Evolutionary conservation across 2,797 vertebrate species (phyloP).

Genomic region (Cyprinella venusta): DNA sequence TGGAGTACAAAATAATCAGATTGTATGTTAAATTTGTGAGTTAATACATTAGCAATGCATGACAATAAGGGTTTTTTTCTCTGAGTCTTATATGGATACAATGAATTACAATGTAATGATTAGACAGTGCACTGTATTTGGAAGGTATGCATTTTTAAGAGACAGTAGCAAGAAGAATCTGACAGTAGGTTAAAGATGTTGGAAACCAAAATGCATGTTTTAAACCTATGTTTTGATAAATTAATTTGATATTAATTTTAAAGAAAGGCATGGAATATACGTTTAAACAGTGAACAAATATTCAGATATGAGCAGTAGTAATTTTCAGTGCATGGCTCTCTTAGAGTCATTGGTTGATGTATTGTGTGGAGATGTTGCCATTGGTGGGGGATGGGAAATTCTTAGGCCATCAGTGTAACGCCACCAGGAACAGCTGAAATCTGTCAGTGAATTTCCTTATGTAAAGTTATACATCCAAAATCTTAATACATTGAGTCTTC

Average conservation of each 20-base stretch:
- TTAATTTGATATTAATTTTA: neutral
- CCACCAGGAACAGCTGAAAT: constrained; percentile 34
- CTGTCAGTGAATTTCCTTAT: constrained; percentile 28
- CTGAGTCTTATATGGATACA: neutral
- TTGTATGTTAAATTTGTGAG: neutral
- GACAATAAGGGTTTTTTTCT: neutral
- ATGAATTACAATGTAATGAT: neutral
- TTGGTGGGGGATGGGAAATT: constrained; percentile 48
- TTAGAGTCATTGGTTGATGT: constrained; percentile 35
- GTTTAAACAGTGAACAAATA: neutral
- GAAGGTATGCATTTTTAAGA: neutral
- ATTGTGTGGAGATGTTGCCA: constrained; percentile 40
- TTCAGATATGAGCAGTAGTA: constrained; percentile 13
- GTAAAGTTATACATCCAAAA: constrained; percentile 36
- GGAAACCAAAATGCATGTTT: neutral
- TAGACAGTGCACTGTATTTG: neutral
- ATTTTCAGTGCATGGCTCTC: constrained; percentile 24
- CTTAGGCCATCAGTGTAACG: constrained; percentile 35
- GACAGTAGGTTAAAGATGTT: neutral
- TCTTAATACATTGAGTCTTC: neutral
- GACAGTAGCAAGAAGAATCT: neutral
- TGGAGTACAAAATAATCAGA: neutral
- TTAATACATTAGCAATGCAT: neutral
- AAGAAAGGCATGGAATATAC: neutral
- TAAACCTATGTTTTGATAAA: neutral